Evolutionary conservation across 2,888 invertebrate species (phyloP).

Genomic region (Eumerus sabulonum): DNA sequence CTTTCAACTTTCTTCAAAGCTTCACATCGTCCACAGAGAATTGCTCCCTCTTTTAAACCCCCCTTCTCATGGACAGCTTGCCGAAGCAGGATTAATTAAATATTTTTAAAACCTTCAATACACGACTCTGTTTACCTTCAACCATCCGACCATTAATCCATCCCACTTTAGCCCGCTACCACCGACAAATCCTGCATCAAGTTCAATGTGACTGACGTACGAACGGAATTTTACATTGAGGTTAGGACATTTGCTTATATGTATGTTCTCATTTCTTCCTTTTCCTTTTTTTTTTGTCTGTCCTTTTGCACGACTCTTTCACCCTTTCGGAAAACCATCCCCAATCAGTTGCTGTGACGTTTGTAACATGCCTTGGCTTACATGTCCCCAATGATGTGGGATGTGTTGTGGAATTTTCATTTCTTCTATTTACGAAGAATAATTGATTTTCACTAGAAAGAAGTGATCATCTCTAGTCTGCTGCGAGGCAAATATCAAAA

Average conservation of each 20-base stretch:
- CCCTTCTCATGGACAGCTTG: conserved; percentile 41
- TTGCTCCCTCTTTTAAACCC: background rate
- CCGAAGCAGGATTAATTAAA: conserved; percentile 59
- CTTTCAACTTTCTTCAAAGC: background rate
- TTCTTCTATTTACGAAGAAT: conserved; percentile 43
- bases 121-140: conserved; percentile 33
- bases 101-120: conserved; percentile 59
- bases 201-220: conserved; percentile 49
- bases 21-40: conserved; percentile 12
- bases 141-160: no score
- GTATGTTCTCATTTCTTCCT: background rate
- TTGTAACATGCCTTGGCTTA: background rate
- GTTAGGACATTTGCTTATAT: conserved; percentile 39
- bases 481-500: conserved; percentile 46
- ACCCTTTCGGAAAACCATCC: conserved; percentile 5
- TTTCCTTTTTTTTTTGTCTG: conserved; percentile 19
- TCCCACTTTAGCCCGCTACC: no score
- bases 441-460: conserved; percentile 47
- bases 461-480: conserved; percentile 5
- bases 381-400: conserved; percentile 8
- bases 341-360: no score
- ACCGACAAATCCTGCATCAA: conserved; percentile 23
- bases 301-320: conserved; percentile 21
- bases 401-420: conserved; percentile 38
- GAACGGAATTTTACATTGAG: conserved; percentile 42